Evolutionary conservation across 2,113 vertebrate species (phyloP), one percentile per base, ranked within the genome.

Genomic region (Nansenia antarctica): DNA sequence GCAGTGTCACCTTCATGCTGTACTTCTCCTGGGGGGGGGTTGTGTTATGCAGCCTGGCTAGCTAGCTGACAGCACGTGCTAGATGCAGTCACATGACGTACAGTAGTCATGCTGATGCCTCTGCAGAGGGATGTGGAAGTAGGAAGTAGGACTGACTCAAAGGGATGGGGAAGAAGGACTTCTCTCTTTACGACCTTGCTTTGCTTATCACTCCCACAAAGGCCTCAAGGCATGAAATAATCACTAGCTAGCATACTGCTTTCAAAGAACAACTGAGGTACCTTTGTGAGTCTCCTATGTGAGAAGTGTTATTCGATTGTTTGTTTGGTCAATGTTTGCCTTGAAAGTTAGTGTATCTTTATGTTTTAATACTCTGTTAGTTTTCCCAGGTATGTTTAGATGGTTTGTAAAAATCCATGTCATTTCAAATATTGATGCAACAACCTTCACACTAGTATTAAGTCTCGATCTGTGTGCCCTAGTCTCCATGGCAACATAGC

Each of bases 1-100:
- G 67, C 74, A 64, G 59, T 45, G 62, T 82, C 84, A 80, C 84
- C 76, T 81, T 78, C 69, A 62, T 18, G 61, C 63, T 72, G 62
- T 57, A 31, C 9, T 57, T 14, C 53, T 11, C n/a, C 27, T 57
- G 54, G 26, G 14, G 2, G 15, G 18, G 45, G 14, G 15, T 47
- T 47, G 14, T 47, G 45, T 47, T 47, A 20, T 39, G 29, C 60
- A 22, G 18, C 42, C 55, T 31, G 8, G 57, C 22, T 45, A 24
- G n/a, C 2, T 4, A 3, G 32, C 12, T 3, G 49, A 24, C 0
- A 24, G 9, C 27, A 4, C 39, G 14, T 42, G 14, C 3, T 42
- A 15, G 39, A 42, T 11, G 14, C 39, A 5, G 4, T 29, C 24
- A 29, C 14, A 57, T 22, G 24, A 29, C 12, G 24, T n/a, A 55